phyloP scores from a whole-genome alignment of 2,113 vertebrate genomes.

The Psittacula cyanocephala region DNA sequence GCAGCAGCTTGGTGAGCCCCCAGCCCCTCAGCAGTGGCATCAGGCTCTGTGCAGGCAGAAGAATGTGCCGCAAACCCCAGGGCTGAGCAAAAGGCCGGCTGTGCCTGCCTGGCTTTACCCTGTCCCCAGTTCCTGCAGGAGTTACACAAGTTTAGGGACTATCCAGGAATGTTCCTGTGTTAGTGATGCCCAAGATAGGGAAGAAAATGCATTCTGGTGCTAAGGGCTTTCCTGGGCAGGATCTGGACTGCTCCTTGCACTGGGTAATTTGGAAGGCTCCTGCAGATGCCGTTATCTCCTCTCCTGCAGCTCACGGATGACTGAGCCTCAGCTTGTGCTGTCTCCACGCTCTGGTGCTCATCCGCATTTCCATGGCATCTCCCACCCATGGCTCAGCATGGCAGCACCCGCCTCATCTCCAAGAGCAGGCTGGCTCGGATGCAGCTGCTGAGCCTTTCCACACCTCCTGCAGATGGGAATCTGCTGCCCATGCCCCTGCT shows the following conservation, averaged over 20 bases:
- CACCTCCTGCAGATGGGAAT: neutral
- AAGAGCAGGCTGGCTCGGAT: neutral
- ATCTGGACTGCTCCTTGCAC: fast-evolving
- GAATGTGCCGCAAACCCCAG: neutral
- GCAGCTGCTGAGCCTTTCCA: fast-evolving
- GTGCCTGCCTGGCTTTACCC: fast-evolving
- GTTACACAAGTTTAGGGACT: neutral
- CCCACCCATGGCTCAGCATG: neutral
- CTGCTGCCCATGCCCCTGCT: neutral
- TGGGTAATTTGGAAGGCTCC: neutral
- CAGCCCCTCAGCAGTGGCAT: neutral
- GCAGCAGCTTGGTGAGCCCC: neutral
- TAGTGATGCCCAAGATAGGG: fast-evolving
- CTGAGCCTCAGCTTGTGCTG: neutral
- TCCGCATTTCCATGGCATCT: neutral
- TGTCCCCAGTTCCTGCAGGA: fast-evolving
- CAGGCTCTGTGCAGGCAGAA: neutral
- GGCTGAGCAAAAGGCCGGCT: fast-evolving
- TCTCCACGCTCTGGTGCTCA: neutral
- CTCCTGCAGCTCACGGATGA: neutral
- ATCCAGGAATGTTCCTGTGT: fast-evolving
- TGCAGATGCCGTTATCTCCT: fast-evolving
- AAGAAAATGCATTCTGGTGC: neutral
- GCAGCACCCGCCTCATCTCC: neutral
- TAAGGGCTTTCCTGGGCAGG: fast-evolving